A percentile compares a stretch with the other conserved stretches of the same genome.
phyloP scores from a whole-genome alignment of 2,113 vertebrate species.

The Callipepla squamata region DNA sequence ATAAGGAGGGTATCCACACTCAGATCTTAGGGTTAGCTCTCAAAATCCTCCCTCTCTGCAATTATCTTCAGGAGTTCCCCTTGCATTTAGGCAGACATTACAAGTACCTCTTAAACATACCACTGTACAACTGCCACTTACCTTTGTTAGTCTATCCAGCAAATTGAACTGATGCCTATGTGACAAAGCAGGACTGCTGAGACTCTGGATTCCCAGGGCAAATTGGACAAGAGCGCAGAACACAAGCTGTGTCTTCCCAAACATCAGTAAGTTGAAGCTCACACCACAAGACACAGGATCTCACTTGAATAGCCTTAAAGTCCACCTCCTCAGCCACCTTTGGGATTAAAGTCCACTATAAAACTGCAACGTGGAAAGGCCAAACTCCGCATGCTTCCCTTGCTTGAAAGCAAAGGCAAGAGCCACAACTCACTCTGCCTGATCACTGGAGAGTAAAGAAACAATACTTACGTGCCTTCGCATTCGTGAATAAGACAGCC shows the following conservation, averaged over 20 bases:
- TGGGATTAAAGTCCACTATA: slow-evolving; percentile 67
- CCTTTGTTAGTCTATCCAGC: not conserved
- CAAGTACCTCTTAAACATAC: not conserved
- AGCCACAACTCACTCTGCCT: not conserved
- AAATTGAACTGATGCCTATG: not conserved
- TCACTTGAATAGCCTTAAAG: not conserved
- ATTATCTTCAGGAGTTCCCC: not conserved
- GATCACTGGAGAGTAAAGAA: not conserved
- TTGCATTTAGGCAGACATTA: not conserved
- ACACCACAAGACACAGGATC: not conserved
- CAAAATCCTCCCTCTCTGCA: not conserved
- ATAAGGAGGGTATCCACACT: not conserved
- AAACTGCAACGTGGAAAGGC: slow-evolving; percentile 2
- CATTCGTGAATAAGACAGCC: not conserved
- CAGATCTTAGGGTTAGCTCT: not conserved
- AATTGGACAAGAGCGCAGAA: not conserved
- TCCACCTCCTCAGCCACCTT: not conserved
- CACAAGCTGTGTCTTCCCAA: not conserved
- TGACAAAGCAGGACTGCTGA: not conserved
- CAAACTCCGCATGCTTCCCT: slow-evolving; percentile 58
- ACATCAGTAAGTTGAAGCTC: not conserved
- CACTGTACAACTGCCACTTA: not conserved
- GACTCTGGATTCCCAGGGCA: not conserved
- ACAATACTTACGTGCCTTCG: not conserved
- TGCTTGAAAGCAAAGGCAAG: not conserved